Conservation (phyloP, 2,888 invertebrate species). For the Rhaphigaster nebulosa region DNA sequence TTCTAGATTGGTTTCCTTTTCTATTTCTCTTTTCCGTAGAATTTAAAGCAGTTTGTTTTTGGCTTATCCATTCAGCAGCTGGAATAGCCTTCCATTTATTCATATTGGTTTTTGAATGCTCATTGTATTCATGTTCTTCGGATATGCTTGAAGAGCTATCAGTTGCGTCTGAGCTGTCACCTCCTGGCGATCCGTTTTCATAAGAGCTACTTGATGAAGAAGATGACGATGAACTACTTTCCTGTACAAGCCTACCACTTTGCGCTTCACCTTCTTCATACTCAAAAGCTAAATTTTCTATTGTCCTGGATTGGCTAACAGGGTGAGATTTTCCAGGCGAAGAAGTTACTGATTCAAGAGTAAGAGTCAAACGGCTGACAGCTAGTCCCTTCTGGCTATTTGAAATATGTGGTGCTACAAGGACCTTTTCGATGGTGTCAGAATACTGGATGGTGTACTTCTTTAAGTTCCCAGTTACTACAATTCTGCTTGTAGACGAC, state of each 20-base stretch:
- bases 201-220: constrained; percentile 10
- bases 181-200: not conserved
- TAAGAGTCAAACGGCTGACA: constrained; percentile 74
- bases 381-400: constrained; percentile 76
- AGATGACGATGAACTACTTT: constrained; percentile 54
- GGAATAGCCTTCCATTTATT: not conserved
- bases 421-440: constrained; percentile 72
- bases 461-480: constrained; percentile 73
- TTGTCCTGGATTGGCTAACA: constrained; percentile 69
- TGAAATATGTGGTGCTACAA: constrained; percentile 69
- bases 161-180: not conserved
- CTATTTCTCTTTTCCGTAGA: not conserved
- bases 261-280: constrained; percentile 67
- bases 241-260: constrained; percentile 64
- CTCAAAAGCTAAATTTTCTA: constrained; percentile 74
- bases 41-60: not conserved
- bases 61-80: not conserved
- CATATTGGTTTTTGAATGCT: not conserved
- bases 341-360: constrained; percentile 68
- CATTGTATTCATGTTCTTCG: not conserved
- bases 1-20: not conserved
- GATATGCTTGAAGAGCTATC: not conserved
- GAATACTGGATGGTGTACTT: constrained; percentile 77
- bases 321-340: constrained; percentile 70
- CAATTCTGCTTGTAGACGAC: constrained; percentile 73